phyloP scores from a whole-genome alignment of 2,888 invertebrate genomes.

The Drosophila austrosaltans region DNA sequence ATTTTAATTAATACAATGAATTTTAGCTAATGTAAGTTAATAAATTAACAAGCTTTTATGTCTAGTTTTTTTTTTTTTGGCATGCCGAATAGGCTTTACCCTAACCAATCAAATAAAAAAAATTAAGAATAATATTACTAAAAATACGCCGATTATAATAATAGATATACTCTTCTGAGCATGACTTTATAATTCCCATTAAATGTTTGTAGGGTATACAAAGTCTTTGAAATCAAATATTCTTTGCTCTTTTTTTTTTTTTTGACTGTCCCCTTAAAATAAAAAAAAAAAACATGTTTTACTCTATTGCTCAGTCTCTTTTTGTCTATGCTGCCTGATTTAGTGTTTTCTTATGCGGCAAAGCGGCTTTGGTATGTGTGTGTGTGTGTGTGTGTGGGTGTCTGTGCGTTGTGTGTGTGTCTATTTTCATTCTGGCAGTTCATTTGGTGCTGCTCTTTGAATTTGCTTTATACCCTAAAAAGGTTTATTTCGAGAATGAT shows the following conservation, averaged over 20 bases:
- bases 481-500: background rate
- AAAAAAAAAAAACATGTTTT: background rate
- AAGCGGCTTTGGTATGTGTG: conserved; percentile 36
- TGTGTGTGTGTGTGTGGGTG: conserved; percentile 1
- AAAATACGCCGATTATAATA: too few relatives aligned
- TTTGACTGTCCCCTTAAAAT: background rate
- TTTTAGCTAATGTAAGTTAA: too few relatives aligned
- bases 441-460: conserved; percentile 50
- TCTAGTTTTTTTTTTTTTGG: too few relatives aligned
- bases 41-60: too few relatives aligned
- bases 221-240: too few relatives aligned
- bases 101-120: too few relatives aligned
- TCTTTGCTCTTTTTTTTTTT: background rate
- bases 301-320: background rate
- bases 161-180: too few relatives aligned
- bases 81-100: too few relatives aligned
- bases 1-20: too few relatives aligned
- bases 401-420: background rate
- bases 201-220: too few relatives aligned
- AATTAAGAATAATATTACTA: too few relatives aligned
- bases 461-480: conserved; percentile 15
- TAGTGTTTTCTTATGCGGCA: conserved; percentile 34
- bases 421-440: conserved; percentile 30
- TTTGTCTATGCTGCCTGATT: conserved; percentile 36
- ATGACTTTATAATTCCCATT: too few relatives aligned